Base-by-base conservation (phyloP, 2,888 invertebrate species). In the Aromia moschata region DNA sequence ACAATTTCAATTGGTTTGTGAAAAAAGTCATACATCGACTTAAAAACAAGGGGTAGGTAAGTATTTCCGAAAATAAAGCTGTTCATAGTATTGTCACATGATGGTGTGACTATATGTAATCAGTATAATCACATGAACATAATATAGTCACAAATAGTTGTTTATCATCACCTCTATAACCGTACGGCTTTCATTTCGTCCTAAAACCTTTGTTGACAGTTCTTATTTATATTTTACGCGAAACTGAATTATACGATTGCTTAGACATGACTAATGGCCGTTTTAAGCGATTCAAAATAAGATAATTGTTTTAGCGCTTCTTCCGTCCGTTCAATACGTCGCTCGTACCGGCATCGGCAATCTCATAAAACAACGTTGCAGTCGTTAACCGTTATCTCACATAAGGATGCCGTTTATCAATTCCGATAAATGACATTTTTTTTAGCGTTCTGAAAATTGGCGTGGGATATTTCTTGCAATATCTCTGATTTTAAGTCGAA, bases 281-380 rank as follows among this genome's bases (percentile, higher is more conserved):
- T n/a, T 10, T 40, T 40, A 40, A 40, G 17, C 40, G 25, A 25
- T 12, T 43, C n/a, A 14, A 25, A 43, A 25, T 43, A 43, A 43
- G 55, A 55, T 55, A 55, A 55, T 55, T 45, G 55, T 37, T 55
- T 55, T 55, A 55, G 30, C 46, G 25, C 43, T 43, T 43, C 43
- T 10, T 17, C n/a, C 0, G 17, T 18, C 18, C 17, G 11, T 17
- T 41, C 18, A 41, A 16, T 41, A 41, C 18, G 16, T 44, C 45
- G 12, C 45, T 37, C 38, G 38, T 40, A 37, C 17, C 37, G 38
- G 18, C 20, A 46, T 18, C 37, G 46, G 46, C 46, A 55, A 55
- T 55, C 5, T 2, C 11, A 54, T 41, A 54, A 43, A 46, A 12
- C 38, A 55, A 46, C 44, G 31, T 33, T 16, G n/a, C 2, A 30